Base-by-base conservation (phyloP, 2,888 invertebrate genomes). In the Vandiemenella viatica region DNA sequence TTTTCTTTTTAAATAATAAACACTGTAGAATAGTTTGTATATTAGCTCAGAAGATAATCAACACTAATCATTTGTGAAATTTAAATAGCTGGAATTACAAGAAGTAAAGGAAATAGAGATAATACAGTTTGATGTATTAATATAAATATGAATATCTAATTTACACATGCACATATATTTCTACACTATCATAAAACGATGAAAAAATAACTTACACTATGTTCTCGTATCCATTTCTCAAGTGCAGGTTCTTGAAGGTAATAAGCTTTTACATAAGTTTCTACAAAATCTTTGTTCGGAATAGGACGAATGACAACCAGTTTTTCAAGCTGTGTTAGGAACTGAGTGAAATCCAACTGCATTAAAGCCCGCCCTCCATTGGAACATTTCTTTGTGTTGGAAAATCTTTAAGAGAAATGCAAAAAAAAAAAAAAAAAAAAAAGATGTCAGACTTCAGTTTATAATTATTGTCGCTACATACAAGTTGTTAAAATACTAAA, bases 321-420 rank as follows among this genome's bases (percentile, higher is more conserved):
- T 60, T 84, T 80, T 65, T 96, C 93, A 46, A 91, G 72, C 63
- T 95, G 92, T 18, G 88, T 80, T 56, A 92, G 77, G 53, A 96
- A 80, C 64, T 97, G 96, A 6, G 92, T 88, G 61, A 92, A 96
- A 71, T 98, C 98, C 18, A 98, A 70, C 63, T 96, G 96, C 97
- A 98, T 98, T 8, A 98, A 67, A 0, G 93, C 97, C 37, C 98
- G 71, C 0, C 98, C 98, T 19, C 92, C 96, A 58, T 92, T 91
- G 0, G 92, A 86, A 67, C 98, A 98, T 64, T 91, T 93, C 53
- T 85, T 89, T 0, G 89, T 86, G 60, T 81, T 83, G 0, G 91
- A 82, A 68, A 86, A 93, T 22, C 87, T 74, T 66, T 22, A 66
- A n/a, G n/a, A n/a, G n/a, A 19, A 67, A 66, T 49, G 68, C 61